Base-by-base conservation (phyloP, 2,113 vertebrate species). In the Entelurus aequoreus region DNA sequence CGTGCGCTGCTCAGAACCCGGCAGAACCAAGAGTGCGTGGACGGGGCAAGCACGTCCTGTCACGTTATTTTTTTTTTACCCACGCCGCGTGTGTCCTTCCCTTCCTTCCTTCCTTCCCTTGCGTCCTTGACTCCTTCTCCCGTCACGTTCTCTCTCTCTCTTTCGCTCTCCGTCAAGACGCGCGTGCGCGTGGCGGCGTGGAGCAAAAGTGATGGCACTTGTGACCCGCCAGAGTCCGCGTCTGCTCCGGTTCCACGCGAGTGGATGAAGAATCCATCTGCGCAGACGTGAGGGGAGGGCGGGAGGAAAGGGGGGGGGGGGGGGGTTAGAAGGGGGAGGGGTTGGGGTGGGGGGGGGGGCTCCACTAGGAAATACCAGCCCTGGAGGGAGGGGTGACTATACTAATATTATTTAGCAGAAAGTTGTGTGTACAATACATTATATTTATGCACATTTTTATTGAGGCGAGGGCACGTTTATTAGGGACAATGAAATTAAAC, bases 41-140 rank as follows among this genome's bases (percentile, higher is more conserved):
- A 62, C 80, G 69, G 75, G 80, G 80, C 89, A 90, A 92, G 87
- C 91, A 92, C 91, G 92, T 93, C 92, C 89, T 91, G 89, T 90
- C 87, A 86, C 85, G 86, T 57, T 85, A 80, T 86, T 74, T 63
- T 70, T 79, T 80, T 76, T 78, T 72, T 76, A 28, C 28, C 28
- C 28, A 28, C 28, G 28, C 28, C 28, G 28, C 28, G 28, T 28
- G 68, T 78, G 65, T 46, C 63, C 68, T 42, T 72, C 77, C 70
- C 78, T 66, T 46, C 63, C 68, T 42, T 44, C 57, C 78, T 63
- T 64, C 55, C 59, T 44, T 28, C 37, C 66, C 67, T 40, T 51
- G 51, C 54, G 10, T 67, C 21, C 47, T 42, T 69, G 38, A 67
- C 16, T 57, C 61, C 63, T 9, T 14, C 28, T 44, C 35, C 49